A percentile compares a stretch with the other conserved stretches of the same genome.
Evolutionary conservation across 2,888 invertebrate genomes (phyloP).

Genomic region (Scaptomyza caliginosa): DNA sequence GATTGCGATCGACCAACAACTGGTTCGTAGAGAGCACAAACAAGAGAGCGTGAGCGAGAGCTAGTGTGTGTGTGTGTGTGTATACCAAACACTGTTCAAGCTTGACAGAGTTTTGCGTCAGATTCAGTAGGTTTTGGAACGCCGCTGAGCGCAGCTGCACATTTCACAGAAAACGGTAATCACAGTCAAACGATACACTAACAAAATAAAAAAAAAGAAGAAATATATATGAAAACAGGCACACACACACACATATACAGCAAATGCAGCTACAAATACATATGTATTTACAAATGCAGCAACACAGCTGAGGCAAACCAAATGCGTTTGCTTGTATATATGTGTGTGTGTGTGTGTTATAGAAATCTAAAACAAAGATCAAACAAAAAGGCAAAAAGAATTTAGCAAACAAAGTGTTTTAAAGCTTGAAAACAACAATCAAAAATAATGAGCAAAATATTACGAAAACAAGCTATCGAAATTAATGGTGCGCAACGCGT

Average conservation of each 20-base stretch:
- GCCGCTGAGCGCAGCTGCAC: conserved; percentile 79
- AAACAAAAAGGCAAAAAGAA: conserved; percentile 5
- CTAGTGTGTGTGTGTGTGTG: conserved; percentile 21
- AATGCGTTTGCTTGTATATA: too few species aligned
- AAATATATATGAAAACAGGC: conserved; percentile 19
- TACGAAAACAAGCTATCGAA: conserved; percentile 22
- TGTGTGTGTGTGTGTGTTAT: conserved; percentile 44
- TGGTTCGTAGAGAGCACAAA: conserved; percentile 44
- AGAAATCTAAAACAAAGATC: conserved; percentile 49
- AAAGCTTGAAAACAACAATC: conserved; percentile 26
- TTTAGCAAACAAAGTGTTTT: conserved; percentile 49
- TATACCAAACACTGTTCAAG: conserved; percentile 21
- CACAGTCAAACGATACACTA: conserved; percentile 21
- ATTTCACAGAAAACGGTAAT: conserved; percentile 59
- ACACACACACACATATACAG: conserved; percentile 29
- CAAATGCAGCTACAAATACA: conserved; percentile 23
- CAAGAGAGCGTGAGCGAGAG: conserved; percentile 9
- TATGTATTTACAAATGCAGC: background rate
- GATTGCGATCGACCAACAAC: conserved; percentile 54
- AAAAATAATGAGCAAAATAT: conserved; percentile 16
- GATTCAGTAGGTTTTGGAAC: conserved; percentile 80
- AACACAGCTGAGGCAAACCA: conserved; percentile 49
- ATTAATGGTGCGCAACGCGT: conserved; percentile 59
- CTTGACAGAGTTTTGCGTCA: conserved; percentile 23
- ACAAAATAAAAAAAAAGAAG: too few species aligned